These are phyloP conservation scores for Tragopan temminckii DNA, from an alignment of 2,797 vertebrate genomes.

Conservation along the genomic window DNA sequence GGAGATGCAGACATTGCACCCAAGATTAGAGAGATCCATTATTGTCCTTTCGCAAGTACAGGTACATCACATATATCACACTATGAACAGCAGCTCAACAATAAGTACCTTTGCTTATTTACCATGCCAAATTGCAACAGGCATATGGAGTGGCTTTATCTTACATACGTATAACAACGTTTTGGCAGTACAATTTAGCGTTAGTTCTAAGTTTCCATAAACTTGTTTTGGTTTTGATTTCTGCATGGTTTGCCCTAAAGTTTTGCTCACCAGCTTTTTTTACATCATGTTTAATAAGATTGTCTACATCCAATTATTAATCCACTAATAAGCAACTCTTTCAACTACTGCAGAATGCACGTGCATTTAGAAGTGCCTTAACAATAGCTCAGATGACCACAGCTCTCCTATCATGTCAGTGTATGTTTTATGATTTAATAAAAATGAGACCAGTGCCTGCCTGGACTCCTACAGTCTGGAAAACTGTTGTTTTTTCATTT, in stretches of 20 bases:
- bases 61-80: neutral
- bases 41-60: neutral
- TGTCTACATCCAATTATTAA: slow-evolving; percentile 24
- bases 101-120: neutral
- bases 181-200: neutral
- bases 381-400: neutral
- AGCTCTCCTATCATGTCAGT: slow-evolving; percentile 34
- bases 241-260: slow-evolving; percentile 21
- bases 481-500: neutral
- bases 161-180: neutral
- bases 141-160: neutral
- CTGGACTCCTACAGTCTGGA: slow-evolving; percentile 3
- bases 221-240: slow-evolving; percentile 10
- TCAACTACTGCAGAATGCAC: neutral
- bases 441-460: slow-evolving; percentile 55
- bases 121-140: neutral
- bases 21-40: neutral
- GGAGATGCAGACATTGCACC: neutral
- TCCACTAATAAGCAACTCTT: slow-evolving; percentile 19
- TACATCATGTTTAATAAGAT: slow-evolving; percentile 24
- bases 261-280: slow-evolving; percentile 55
- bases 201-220: slow-evolving; percentile 3
- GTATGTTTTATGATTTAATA: slow-evolving; percentile 61
- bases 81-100: neutral
- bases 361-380: slow-evolving; percentile 33